Evolutionary conservation across 1,140 invertebrate species (phyloP), one percentile per base, ranked within the genome.

Genomic region (Drosophila willistoni): DNA sequence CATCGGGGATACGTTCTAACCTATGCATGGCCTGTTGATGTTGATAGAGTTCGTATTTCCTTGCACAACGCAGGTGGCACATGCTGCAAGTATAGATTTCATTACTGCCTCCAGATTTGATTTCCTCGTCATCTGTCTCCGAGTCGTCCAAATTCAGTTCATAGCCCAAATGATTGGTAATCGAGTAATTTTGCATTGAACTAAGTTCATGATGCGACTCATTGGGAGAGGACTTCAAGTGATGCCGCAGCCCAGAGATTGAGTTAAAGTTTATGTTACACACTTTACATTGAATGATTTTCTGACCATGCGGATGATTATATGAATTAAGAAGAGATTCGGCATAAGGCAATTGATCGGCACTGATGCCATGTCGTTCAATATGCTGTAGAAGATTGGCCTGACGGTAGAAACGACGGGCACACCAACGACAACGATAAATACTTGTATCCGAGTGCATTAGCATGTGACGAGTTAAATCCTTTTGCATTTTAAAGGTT

Each of bases 361-460:
- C 68, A 10, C 56, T 56, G 22, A 91, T 81, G 4, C 90, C 83
- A 47, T 91, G 90, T 0, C 87, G 82, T 2, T 73, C 77, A 1
- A 91, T 87, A 14, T 91, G 90, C 42, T 86, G 77, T 6, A 90
- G 25, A 0, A 91, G 68, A 74, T 94, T 93, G n/a, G 93, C 92
- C 68, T 90, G 91, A 7, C 93, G 92, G 68, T 93, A 92, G 55
- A 94, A 94, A 71, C 93, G 93, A 59, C 93, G 93, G 14, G 93
- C 92, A 73, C 94, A 94, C 55, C 93, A 90, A 7, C 93, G 92
- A 72, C 93, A 94, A 54, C 93, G 91, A 72, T 92, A 93, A 22
- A 90, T 86, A 60, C 92, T 93, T 22, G 93, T 91, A n/a, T 92
- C 87, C 9, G 91, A 79, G 63, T 94, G 93, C 72, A 92, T 91